phyloP scores from a whole-genome alignment of 2,113 vertebrate species.

The Platichthys stellatus region DNA sequence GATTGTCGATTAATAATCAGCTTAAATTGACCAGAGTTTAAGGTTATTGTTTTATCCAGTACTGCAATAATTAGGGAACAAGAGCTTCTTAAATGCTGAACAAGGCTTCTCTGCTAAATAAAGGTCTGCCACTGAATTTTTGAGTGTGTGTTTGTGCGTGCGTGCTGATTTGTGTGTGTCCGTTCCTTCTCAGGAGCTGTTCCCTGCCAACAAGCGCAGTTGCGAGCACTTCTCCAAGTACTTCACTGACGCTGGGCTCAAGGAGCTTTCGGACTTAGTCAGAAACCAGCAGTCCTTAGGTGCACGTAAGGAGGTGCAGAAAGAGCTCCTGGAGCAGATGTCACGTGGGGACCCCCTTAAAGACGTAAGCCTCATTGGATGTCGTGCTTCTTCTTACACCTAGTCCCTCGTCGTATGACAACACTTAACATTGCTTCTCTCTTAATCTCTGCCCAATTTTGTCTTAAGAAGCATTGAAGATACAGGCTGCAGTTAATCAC shows the following conservation, averaged over 20 bases:
- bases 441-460: conserved; percentile 38
- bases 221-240: conserved; percentile 98
- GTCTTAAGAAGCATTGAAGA: conserved; percentile 25
- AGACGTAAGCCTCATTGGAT: conserved; percentile 82
- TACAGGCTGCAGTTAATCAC: conserved; percentile 29
- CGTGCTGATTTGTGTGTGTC: neutral
- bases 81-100: conserved; percentile 7
- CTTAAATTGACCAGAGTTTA: neutral
- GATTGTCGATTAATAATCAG: neutral
- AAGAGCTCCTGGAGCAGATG: conserved; percentile 96
- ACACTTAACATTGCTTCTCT: conserved; percentile 10
- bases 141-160: too few relatives aligned
- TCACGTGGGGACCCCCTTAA: conserved; percentile 92
- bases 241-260: conserved; percentile 94
- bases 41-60: neutral
- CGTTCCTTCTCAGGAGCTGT: conserved; percentile 88
- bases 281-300: conserved; percentile 96
- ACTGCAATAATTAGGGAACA: neutral
- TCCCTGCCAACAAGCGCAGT: conserved; percentile 96
- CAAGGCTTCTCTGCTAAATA: conserved; percentile 1
- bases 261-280: conserved; percentile 94
- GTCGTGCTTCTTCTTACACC: neutral
- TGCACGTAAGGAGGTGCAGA: conserved; percentile 96
- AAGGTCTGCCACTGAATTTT: conserved; percentile 15
- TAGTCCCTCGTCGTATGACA: neutral